Evolutionary conservation across 2,888 invertebrate genomes (phyloP), one percentile per base, ranked within the genome.

Genomic region (Oxycera nigricornis): DNA sequence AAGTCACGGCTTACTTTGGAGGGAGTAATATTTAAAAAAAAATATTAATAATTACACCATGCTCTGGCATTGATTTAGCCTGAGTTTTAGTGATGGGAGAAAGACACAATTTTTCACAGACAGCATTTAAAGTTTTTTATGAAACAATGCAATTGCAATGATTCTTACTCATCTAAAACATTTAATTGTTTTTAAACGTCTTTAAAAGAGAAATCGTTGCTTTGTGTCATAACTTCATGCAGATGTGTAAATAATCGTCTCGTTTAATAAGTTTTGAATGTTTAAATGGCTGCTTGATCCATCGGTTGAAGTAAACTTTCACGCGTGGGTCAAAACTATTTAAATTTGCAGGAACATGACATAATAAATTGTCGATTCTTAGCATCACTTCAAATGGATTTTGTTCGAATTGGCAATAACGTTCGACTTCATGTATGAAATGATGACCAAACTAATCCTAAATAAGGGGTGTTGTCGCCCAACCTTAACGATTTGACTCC

Each of bases 281-380:
- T 46, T 46, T 6, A 26, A 28, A 67, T 20, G 26, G 46, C 67
- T 46, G 46, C 41, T 50, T 46, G 67, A 50, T 67, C 67, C 67
- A 67, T 67, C 46, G 50, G 46, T 67, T 67, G 46, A 67, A 67
- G 26, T n/a, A n/a, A n/a, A n/a, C n/a, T n/a, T n/a, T n/a, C 35
- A 7, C 7, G 35, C 11, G 35, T 35, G 35, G 61, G 59, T 77
- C 52, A 30, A 74, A 39, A 61, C 74, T 68, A 76, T 76, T 75
- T 59, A 59, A 28, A 59, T 14, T 59, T 28, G 20, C 30, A 62
- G 74, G 72, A 31, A 76, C 76, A 75, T 79, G 78, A 2, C 77
- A 73, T 17, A 75, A 74, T n/a, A 77, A 77, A 50, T 78, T 79
- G 73, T 79, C 75, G 59, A 77, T 72, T 62, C 77, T 17, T 22